Evolutionary conservation across 2,888 invertebrate species (phyloP), one percentile per base, ranked within the genome.

Genomic region (Ecliptopera silaceata): DNA sequence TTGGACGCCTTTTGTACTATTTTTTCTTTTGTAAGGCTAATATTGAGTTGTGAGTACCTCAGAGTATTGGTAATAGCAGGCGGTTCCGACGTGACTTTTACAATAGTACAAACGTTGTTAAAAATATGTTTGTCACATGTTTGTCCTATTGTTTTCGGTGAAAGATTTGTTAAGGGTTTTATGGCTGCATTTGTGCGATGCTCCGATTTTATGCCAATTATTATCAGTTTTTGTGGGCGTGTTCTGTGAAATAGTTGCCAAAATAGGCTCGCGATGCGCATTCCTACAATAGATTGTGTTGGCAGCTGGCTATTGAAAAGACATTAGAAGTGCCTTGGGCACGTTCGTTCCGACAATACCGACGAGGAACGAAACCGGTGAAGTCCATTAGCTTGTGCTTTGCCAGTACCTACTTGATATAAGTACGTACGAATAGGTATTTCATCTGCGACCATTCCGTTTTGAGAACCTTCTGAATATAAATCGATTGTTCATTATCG

Each of bases 51-150:
- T 73, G 71, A 80, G 80, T 81, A 79, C 71, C 70, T 74, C 74
- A 71, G 72, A 80, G 80, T 81, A 82, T 85, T 72, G 79, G 79
- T 86, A 85, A 86, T 86, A 77, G 78, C 68, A 70, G 75, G 68
- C 69, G 66, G 69, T 68, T 76, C 72, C 80, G 79, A 82, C 86
- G 86, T 88, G 90, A 87, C 86, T 82, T 71, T 87, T 81, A 88
- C 86, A 87, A 88, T 84, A 82, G 70, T 70, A 67, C 62, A 59
- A 55, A 57, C 47, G 62, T 61, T 68, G 64, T 68, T 68, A 64
- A 66, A 70, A 69, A 70, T 77, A 63, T 70, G 71, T 67, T 61
- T 67, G 71, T 69, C 79, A 78, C 75, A 69, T 76, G 78, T 78
- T 74, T 59, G 52, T 77, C 70, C 62, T 61, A 69, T 75, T 74